Percentiles rank a stretch among this genome's conserved stretches.
Evolutionary conservation across 2,888 invertebrate species (phyloP).

Genomic region (Tinea semifulvella): DNA sequence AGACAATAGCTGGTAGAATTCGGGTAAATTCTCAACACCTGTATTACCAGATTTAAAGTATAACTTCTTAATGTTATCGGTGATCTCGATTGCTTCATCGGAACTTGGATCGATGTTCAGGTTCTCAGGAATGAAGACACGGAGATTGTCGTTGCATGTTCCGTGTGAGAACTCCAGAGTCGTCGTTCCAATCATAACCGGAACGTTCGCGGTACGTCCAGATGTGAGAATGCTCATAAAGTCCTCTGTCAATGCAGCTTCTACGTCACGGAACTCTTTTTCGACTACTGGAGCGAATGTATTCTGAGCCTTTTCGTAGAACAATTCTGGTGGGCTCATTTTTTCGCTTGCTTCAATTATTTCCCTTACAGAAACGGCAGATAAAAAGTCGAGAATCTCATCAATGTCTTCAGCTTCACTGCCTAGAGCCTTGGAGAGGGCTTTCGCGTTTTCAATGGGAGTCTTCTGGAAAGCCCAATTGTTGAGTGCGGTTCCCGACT

Average conservation of each 20-base stretch:
- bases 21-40: constrained; percentile 32
- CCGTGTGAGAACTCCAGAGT: constrained; percentile 36
- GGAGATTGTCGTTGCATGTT: constrained; percentile 34
- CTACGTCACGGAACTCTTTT: constrained; percentile 47
- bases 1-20: constrained; percentile 40
- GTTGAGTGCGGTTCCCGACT: constrained; percentile 41
- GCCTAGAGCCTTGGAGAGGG: constrained; percentile 36
- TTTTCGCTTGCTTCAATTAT: constrained; percentile 37
- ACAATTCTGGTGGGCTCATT: constrained; percentile 21
- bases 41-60: constrained; percentile 40
- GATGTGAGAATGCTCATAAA: constrained; percentile 44
- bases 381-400: constrained; percentile 45
- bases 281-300: constrained; percentile 39
- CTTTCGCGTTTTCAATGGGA: constrained; percentile 41
- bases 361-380: constrained; percentile 40
- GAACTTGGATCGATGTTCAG: constrained; percentile 40
- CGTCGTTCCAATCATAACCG: constrained; percentile 46
- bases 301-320: constrained; percentile 21
- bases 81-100: constrained; percentile 33
- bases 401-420: constrained; percentile 39
- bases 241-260: constrained; percentile 40
- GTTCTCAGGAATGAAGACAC: constrained; percentile 38
- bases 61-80: constrained; percentile 34
- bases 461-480: constrained; percentile 34
- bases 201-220: constrained; percentile 42